A percentile compares a stretch with the other conserved stretches of the same genome.
phyloP scores from a whole-genome alignment of 2,888 invertebrate species.

The Agonopterix subpropinquella region DNA sequence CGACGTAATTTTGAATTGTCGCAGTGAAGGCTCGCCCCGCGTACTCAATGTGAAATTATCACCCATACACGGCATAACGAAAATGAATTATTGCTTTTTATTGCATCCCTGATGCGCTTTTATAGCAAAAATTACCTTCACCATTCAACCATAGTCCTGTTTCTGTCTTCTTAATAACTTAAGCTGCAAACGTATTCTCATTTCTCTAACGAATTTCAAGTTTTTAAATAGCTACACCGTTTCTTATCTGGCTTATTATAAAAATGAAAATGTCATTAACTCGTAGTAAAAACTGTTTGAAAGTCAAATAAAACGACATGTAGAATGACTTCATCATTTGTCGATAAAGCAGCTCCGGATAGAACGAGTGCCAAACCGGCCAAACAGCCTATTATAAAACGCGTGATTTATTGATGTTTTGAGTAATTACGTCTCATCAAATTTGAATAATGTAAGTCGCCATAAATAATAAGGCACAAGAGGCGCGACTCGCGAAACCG shows the following conservation, averaged over 20 bases:
- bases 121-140: constrained; percentile 40
- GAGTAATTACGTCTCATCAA: constrained; percentile 74
- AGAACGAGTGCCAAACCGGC: constrained; percentile 52
- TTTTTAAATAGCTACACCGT: too few species aligned
- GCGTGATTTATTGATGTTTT: constrained; percentile 70
- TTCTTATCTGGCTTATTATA: not conserved
- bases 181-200: constrained; percentile 22
- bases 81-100: constrained; percentile 72
- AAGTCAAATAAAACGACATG: constrained; percentile 37
- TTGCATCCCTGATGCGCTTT: constrained; percentile 41
- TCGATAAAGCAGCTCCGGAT: constrained; percentile 37
- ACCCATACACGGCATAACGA: constrained; percentile 71
- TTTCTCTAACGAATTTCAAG: constrained; percentile 23
- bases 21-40: constrained; percentile 45
- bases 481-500: constrained; percentile 52
- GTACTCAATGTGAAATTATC: constrained; percentile 68
- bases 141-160: constrained; percentile 23
- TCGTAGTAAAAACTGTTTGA: constrained; percentile 50
- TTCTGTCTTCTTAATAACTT: constrained; percentile 28
- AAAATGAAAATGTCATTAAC: constrained; percentile 41
- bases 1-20: constrained; percentile 70
- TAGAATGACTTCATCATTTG: constrained; percentile 56
- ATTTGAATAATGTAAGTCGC: constrained; percentile 70
- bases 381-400: constrained; percentile 56
- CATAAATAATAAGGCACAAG: constrained; percentile 62